Evolutionary conservation across 92 coral and sea anemone species (phyloP), one percentile per base, ranked within the genome.

Genomic region (Montipora capitata): DNA sequence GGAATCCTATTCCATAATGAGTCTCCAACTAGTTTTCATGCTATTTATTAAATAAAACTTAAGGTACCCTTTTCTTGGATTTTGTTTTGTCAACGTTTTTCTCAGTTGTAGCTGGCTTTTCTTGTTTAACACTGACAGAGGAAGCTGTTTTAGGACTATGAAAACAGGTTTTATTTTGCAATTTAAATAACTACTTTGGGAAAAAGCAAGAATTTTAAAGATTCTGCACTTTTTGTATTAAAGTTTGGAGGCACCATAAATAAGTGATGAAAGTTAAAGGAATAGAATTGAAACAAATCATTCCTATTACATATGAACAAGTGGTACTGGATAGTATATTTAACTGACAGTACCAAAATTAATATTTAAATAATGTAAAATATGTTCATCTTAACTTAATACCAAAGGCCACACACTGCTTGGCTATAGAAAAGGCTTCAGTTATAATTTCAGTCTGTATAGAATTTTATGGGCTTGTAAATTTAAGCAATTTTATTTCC

Each of bases 401-500:
- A 72, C 87, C 79, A 12, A 73, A 83, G 87, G 87, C 79, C 67
- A 16, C 58, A 56, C 76, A 43, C 85, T 11, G 17, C 69, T 42
- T 58, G 87, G 79, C 79, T 83, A 72, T 83, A 72, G 79, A 71
- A 71, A 48, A 45, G 61, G 54, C 58, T 71, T 16, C 42, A 72
- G 56, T 72, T 82, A 15, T 71, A 68, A 83, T 72, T 83, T 83
- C 70, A 83, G 87, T 72, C 79, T 83, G 87, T 83, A 83, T 83
- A 83, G 76, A 83, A 83, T 83, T 83, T 83, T 83, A 83, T 72
- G 87, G 90, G 85, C 88, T 85, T 90, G 94, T 90, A 90, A 90
- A 90, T 90, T 90, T 72, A 85, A 74, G 82, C 90, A 85, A 84
- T 90, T 90, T 90, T 85, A 85, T 79, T 84, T 85, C 66, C 72